A percentile compares a stretch with the other conserved stretches of the same genome.
These are phyloP conservation scores for Chalcosyrphus nemorum DNA, from an alignment of 2,888 invertebrate species.

Conservation along the genomic window DNA sequence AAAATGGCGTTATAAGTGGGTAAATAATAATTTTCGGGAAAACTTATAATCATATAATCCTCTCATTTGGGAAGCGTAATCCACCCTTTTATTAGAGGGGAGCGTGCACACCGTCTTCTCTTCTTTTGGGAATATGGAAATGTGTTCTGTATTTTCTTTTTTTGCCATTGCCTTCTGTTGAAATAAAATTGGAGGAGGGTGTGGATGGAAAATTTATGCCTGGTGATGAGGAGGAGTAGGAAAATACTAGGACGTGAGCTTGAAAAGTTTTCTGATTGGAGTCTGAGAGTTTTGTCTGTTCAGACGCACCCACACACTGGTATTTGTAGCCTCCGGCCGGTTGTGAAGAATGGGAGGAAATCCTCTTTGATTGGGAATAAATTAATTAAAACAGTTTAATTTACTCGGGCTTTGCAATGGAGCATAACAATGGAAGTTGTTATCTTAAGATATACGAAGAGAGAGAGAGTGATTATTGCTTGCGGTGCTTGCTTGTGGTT, in stretches of 20 bases:
- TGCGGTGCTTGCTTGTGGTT: constrained; percentile 6
- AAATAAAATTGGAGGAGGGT: not conserved
- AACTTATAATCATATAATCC: constrained; percentile 71
- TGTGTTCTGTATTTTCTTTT: not conserved
- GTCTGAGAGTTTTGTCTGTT: constrained; percentile 27
- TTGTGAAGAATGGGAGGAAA: too few species aligned
- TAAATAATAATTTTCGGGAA: constrained; percentile 69
- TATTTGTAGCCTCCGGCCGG: too few species aligned
- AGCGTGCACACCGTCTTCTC: not conserved
- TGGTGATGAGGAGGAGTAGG: constrained; percentile 3
- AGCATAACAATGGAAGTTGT: constrained; percentile 26
- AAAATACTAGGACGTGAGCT: constrained; percentile 35
- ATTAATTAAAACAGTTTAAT: constrained; percentile 71
- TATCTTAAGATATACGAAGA: constrained; percentile 20
- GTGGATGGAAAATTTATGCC: too few species aligned
- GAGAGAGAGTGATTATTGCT: constrained; percentile 9
- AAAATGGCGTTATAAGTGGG: constrained; percentile 57
- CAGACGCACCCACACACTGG: not conserved
- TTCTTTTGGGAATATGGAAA: constrained; percentile 41
- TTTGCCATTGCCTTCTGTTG: too few species aligned
- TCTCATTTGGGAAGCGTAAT: constrained; percentile 67
- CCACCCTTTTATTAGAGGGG: constrained; percentile 48
- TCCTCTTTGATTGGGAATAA: constrained; percentile 67
- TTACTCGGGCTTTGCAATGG: constrained; percentile 40
- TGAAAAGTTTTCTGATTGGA: constrained; percentile 53